Conservation (phyloP, 1,140 invertebrate genomes). For the Lordiphosa clarofinis region DNA sequence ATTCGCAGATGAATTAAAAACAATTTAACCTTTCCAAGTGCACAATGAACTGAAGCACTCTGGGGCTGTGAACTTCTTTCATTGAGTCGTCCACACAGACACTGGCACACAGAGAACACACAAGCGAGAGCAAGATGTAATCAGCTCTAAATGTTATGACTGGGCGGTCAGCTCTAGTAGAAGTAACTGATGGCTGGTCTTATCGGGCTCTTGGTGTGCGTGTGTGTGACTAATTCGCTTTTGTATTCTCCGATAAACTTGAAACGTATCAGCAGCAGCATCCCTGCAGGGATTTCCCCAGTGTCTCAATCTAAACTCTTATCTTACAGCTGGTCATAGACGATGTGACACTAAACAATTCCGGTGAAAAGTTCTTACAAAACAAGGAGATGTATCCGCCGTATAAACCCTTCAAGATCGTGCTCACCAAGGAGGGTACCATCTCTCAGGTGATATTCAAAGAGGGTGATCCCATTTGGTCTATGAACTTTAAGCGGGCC, state of each 20-base stretch:
- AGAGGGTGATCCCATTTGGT: conserved; percentile 83
- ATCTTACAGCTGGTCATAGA: conserved; percentile 69
- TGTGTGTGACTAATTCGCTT: conserved; percentile 13
- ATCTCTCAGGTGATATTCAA: conserved; percentile 75
- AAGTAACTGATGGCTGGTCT: conserved; percentile 23
- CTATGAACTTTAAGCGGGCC: conserved; percentile 85
- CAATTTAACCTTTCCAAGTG: conserved; percentile 70
- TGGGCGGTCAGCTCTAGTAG: conserved; percentile 33
- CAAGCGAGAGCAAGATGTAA: conserved; percentile 16
- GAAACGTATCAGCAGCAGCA: not conserved
- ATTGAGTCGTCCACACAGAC: conserved; percentile 50
- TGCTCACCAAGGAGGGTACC: conserved; percentile 54
- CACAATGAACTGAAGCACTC: conserved; percentile 72
- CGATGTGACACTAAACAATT: conserved; percentile 75
- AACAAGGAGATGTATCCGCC: conserved; percentile 79
- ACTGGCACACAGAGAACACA: conserved; percentile 8
- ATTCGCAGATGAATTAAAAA: conserved; percentile 74
- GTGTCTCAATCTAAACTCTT: conserved; percentile 1
- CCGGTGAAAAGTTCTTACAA: conserved; percentile 75
- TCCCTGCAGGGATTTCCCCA: conserved; percentile 20
- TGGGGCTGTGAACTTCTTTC: conserved; percentile 68
- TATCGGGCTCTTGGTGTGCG: conserved; percentile 35
- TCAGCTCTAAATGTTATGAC: conserved; percentile 65
- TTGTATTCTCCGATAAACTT: too few relatives aligned
- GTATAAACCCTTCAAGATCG: conserved; percentile 77